These are phyloP conservation scores for Rhynchophorus ferrugineus DNA, from an alignment of 1,140 invertebrate species.

Conservation along the genomic window DNA sequence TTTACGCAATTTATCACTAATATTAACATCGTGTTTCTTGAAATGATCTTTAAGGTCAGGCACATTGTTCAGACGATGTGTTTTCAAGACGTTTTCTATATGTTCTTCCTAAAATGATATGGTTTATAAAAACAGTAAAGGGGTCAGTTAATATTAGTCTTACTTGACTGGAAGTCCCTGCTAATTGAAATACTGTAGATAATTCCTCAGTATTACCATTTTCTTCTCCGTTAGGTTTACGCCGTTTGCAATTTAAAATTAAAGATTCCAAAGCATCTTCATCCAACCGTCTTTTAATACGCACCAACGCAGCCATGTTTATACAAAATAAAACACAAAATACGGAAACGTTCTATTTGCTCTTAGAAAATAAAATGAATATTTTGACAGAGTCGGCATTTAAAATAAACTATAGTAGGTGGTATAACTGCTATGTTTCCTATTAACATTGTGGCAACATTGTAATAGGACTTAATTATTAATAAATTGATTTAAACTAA, in stretches of 20 bases:
- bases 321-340: neutral
- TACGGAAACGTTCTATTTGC: no score
- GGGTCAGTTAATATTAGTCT: slow-evolving; percentile 17
- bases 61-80: slow-evolving; percentile 28
- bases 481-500: no score
- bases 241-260: slow-evolving; percentile 48
- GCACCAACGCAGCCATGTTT: slow-evolving; percentile 50
- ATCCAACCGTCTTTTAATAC: slow-evolving; percentile 49
- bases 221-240: slow-evolving; percentile 38
- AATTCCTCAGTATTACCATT: slow-evolving; percentile 17
- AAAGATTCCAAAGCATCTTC: slow-evolving; percentile 49
- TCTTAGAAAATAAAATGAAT: no score
- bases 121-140: neutral
- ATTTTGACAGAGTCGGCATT: no score
- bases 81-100: slow-evolving; percentile 38
- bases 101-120: slow-evolving; percentile 39
- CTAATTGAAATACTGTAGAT: slow-evolving; percentile 46
- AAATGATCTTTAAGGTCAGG: slow-evolving; percentile 35
- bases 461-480: no score
- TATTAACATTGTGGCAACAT: no score
- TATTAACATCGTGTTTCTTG: slow-evolving; percentile 41
- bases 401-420: no score
- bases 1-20: slow-evolving; percentile 43
- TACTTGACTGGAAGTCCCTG: slow-evolving; percentile 45
- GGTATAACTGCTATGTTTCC: no score